These are phyloP conservation scores for Erpetoichthys calabaricus DNA, from an alignment of 2,797 vertebrate genomes.

Conservation along the genomic window DNA sequence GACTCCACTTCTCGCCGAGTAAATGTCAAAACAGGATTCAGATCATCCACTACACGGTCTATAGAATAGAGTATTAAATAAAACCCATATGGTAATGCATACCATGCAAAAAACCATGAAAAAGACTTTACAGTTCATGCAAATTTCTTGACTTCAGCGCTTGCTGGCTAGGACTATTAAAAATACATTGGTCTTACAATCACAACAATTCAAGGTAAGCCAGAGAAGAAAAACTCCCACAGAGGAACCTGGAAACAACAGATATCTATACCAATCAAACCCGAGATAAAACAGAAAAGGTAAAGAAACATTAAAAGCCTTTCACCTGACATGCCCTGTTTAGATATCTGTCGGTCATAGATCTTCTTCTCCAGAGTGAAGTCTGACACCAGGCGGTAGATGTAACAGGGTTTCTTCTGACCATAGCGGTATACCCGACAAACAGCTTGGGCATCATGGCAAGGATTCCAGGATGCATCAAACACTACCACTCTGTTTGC, in stretches of 20 bases:
- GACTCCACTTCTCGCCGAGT: slow-evolving; percentile 94
- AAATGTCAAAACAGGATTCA: slow-evolving; percentile 93
- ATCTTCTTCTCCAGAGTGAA: slow-evolving; percentile 96
- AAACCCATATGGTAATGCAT: too few relatives aligned
- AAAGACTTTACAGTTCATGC: too few relatives aligned
- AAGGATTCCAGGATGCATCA: slow-evolving; percentile 96
- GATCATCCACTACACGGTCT: slow-evolving; percentile 95
- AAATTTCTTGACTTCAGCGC: too few relatives aligned
- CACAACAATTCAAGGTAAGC: too few relatives aligned
- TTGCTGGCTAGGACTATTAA: too few relatives aligned
- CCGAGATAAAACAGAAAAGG: too few relatives aligned
- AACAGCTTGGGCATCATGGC: slow-evolving; percentile 92
- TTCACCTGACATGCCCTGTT: slow-evolving; percentile 99
- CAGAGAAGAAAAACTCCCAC: too few relatives aligned
- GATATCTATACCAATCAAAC: too few relatives aligned
- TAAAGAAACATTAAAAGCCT: too few relatives aligned
- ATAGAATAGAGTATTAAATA: slow-evolving; percentile 12
- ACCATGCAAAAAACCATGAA: too few relatives aligned
- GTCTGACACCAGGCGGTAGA: slow-evolving; percentile 93
- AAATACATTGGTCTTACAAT: too few relatives aligned
- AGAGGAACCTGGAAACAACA: too few relatives aligned
- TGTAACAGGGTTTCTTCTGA: slow-evolving; percentile 87
- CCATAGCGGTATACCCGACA: slow-evolving; percentile 94
- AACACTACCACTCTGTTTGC: slow-evolving; percentile 95
- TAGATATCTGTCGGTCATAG: slow-evolving; percentile 94